These are phyloP conservation scores for Cherax destructor DNA, from an alignment of 1,140 invertebrate species.

Conservation along the genomic window DNA sequence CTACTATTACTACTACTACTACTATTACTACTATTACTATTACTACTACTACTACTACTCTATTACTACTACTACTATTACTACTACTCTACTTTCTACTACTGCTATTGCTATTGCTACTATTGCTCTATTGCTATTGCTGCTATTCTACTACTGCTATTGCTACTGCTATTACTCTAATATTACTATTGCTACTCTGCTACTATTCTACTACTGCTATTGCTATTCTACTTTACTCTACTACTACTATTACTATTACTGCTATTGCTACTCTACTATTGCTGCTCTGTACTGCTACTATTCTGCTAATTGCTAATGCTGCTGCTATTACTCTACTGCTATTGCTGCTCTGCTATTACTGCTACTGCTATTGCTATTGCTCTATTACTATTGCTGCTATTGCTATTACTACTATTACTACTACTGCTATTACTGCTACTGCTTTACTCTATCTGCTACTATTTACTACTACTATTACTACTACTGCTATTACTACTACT, in stretches of 20 bases:
- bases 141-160: background rate
- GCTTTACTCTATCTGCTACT: no score
- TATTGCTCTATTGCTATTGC: background rate
- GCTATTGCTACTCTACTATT: background rate
- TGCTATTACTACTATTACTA: background rate
- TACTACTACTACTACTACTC: background rate
- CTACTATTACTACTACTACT: background rate
- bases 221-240: background rate
- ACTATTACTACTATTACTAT: background rate
- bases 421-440: background rate
- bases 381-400: background rate
- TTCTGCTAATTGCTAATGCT: background rate
- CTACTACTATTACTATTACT: background rate
- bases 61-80: background rate
- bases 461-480: no score
- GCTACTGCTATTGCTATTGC: background rate
- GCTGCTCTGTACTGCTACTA: background rate
- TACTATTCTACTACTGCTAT: background rate
- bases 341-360: background rate
- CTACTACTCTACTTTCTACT: background rate
- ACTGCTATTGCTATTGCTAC: background rate
- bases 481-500: no score
- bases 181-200: background rate
- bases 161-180: background rate
- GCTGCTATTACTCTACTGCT: background rate